A percentile compares a stretch with the other conserved stretches of the same genome.
These are phyloP conservation scores for Typhlomys cinereus DNA, from an alignment of 2,113 vertebrate genomes.

Conservation along the genomic window DNA sequence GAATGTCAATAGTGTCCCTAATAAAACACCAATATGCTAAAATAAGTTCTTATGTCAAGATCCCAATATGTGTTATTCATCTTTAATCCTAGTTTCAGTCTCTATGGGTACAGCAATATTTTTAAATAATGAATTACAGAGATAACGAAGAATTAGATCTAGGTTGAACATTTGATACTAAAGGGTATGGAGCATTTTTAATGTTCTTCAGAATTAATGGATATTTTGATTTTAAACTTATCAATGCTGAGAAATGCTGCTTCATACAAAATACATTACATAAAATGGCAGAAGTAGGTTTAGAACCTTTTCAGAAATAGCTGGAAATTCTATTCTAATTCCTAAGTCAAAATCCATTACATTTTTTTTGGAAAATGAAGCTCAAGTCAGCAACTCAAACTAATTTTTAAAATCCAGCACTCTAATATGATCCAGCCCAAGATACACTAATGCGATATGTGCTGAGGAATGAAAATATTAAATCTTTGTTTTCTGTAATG, in stretches of 20 bases:
- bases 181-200: not conserved
- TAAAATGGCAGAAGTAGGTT: not conserved
- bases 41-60: conserved; percentile 86
- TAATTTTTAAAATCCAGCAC: not conserved
- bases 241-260: not conserved
- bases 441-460: not conserved
- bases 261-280: not conserved
- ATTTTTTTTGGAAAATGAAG: not conserved
- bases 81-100: conserved; percentile 90
- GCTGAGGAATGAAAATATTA: not conserved
- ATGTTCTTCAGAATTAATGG: not conserved
- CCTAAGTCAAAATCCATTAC: not conserved
- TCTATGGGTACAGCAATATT: conserved; percentile 99
- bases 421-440: not conserved
- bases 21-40: conserved; percentile 88
- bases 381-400: not conserved
- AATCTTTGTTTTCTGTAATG: not conserved
- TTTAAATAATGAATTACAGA: conserved; percentile 99
- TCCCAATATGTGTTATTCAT: conserved; percentile 87
- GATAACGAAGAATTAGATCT: conserved; percentile 63
- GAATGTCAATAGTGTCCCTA: conserved; percentile 85
- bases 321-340: not conserved
- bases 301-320: not conserved
- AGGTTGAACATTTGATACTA: not conserved
- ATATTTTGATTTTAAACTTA: not conserved